Evolutionary conservation across 2,113 vertebrate genomes (phyloP), one percentile per base, ranked within the genome.

Genomic region (Copsychus sechellarum): DNA sequence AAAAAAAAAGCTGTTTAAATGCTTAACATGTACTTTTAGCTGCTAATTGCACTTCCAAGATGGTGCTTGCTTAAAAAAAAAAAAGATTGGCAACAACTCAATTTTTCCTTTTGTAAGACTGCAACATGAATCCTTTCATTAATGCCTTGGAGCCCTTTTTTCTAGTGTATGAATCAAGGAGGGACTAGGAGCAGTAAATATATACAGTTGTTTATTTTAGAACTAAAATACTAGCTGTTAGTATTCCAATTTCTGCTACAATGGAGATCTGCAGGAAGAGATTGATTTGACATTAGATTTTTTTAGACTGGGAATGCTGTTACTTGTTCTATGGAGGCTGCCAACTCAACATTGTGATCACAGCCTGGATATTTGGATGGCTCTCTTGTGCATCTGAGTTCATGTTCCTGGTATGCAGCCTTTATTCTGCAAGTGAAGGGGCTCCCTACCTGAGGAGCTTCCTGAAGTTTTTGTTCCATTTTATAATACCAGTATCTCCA

Each of bases 1-100:
- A 51, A 86, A 83, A 88, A 92, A 92, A 90, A 94, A 92, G 60
- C 90, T 70, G 58, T 90, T 96, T 77, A 95, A 94, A 95, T 95
- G 79, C 73, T 82, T 92, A 82, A 69, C 18, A 0, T 95, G 74
- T 94, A 54, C 74, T 92, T 95, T 71, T 71, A 88, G 89, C 43
- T 84, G 70, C 86, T 95, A 95, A 95, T 95, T 96, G 79, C 64
- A 56, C 87, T 90, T 95, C 62, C 62, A 92, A 93, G 80, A 87
- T 92, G 89, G 90, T 74, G 86, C 66, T 90, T 86, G 40, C 73
- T 93, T 76, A 18, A 89, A 89, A 88, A 88, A 77, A 86, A 43
- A 64, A 81, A 80, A 84, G 53, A 25, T 72, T 93, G 88, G 78
- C 92, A 86, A 76, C 53, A 76, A 24, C n/a, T 94, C 67, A 54